Conservation (phyloP, 1,140 invertebrate species). For the Procambarus virginalis region DNA sequence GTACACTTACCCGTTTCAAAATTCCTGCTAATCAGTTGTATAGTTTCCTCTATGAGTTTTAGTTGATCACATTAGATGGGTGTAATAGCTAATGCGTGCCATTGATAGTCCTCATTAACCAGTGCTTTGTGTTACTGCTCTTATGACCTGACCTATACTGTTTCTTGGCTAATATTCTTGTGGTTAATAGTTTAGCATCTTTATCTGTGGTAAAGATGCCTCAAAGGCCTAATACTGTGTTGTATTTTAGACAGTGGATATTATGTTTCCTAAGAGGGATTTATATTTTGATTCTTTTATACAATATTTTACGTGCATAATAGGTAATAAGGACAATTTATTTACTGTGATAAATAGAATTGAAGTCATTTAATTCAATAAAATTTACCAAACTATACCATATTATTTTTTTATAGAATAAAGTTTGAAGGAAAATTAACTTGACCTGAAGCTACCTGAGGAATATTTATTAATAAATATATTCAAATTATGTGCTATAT, state of each 20-base stretch:
- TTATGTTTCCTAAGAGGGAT: background rate
- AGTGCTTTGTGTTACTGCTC: background rate
- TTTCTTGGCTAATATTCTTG: background rate
- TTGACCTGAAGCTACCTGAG: background rate
- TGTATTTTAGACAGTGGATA: background rate
- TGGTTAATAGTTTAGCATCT: background rate
- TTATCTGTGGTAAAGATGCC: background rate
- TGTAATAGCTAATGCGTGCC: background rate
- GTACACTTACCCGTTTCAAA: background rate
- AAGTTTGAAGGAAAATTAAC: background rate
- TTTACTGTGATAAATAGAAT: conserved; percentile 48
- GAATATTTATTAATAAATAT: conserved; percentile 4
- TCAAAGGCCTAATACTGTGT: background rate
- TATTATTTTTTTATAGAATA: background rate
- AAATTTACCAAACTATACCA: background rate
- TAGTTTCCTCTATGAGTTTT: background rate
- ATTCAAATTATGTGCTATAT: too few species aligned
- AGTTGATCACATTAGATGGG: background rate
- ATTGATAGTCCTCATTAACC: background rate
- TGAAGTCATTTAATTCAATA: conserved; percentile 46
- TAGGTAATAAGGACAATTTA: conserved; percentile 29
- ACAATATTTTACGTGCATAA: conserved; percentile 23
- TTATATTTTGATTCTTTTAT: conserved; percentile 6
- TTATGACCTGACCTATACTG: background rate
- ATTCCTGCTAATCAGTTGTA: background rate